These are phyloP conservation scores for Oreochromis aureus DNA, from an alignment of 2,113 vertebrate species.

Conservation along the genomic window DNA sequence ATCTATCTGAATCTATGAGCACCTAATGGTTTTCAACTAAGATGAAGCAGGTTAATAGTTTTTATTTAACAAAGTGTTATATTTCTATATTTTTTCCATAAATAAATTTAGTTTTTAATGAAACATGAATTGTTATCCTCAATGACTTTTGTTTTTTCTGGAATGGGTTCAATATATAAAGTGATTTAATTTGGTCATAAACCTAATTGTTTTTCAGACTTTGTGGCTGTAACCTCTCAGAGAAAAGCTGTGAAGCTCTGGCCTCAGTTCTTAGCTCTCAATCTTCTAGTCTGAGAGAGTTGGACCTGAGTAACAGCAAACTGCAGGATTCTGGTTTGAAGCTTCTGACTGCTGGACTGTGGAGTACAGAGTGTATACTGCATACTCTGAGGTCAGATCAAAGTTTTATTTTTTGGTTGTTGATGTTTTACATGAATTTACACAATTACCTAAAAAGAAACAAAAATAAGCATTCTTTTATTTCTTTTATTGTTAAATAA, in stretches of 20 bases:
- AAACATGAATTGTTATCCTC: background rate
- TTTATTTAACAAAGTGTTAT: background rate
- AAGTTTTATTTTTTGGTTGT: background rate
- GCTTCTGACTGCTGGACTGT: background rate
- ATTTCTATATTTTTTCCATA: background rate
- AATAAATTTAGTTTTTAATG: background rate
- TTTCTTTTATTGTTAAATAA: background rate
- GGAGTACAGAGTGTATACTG: background rate
- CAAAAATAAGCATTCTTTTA: fast-evolving
- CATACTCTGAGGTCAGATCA: background rate
- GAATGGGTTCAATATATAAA: background rate
- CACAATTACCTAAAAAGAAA: background rate
- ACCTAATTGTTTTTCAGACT: background rate
- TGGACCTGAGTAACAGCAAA: background rate
- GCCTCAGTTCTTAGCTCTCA: background rate
- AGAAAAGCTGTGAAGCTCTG: background rate
- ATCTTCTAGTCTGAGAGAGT: background rate
- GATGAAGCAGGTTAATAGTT: background rate
- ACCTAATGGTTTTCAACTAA: too few species aligned
- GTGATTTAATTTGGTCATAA: background rate
- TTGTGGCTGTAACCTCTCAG: background rate
- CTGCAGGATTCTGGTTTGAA: background rate
- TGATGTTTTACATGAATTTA: background rate
- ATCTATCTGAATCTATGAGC: too few species aligned
- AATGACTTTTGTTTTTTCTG: background rate